Evolutionary conservation across 2,888 invertebrate species (phyloP), one percentile per base, ranked within the genome.

Genomic region (Cynaeus angustus): DNA sequence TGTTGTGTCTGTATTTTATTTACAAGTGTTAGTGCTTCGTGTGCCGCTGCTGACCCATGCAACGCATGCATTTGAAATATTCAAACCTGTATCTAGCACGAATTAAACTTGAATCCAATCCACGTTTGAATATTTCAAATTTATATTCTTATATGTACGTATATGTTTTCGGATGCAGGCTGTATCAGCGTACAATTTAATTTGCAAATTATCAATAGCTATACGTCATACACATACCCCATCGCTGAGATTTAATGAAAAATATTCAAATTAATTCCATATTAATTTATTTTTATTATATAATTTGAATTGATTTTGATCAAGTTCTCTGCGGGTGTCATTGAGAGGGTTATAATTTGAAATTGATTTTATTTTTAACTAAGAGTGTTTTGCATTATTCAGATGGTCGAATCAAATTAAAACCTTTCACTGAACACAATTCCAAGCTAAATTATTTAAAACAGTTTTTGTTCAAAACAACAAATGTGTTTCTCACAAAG

Each of bases 1-100:
- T 83, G 83, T 83, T 78, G 75, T 80, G 82, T 84, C 84, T 85
- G 83, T 83, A 81, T 82, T 78, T 76, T 84, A 84, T 84, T 83
- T 84, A 84, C 83, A 84, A 77, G 83, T 84, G 82, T 82, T 80
- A 81, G 81, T 81, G 80, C 76, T 16, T 66, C 41, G 70, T 71
- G 66, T 66, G 43, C 52, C 45, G 26, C 30, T 43, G 64, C 64
- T 37, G 37, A 9, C 58, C 50, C 55, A 50, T 62, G 50, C 66
- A 68, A 68, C 26, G 28, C 52, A 12, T 68, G 45, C 55, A 48
- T 30, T 67, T 59, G 67, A 59, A 67, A 58, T 52, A 41, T 67
- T 41, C 67, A 50, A 30, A 21, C 41, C 10, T 38, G 16, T 41
- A 33, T 33, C n/a, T 13, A 12, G 9, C 9, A 41, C 41, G n/a